Evolutionary conservation across 2,797 vertebrate species (phyloP), one percentile per base, ranked within the genome.

Genomic region (Vespertilio murinus): DNA sequence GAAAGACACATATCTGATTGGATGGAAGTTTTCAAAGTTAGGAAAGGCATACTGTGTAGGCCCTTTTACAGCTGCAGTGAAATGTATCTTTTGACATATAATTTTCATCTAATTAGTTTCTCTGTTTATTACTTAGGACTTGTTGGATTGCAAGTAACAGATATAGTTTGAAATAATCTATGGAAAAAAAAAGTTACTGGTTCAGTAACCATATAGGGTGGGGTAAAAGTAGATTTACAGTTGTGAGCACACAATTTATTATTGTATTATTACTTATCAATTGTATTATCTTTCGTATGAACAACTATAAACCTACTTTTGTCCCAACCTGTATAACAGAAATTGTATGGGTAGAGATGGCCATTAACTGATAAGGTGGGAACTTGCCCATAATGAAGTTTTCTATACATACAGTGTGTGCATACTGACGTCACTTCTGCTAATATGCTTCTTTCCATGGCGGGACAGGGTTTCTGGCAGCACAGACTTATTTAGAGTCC

Each of bases 1-100:
- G 35, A 95, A 90, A 38, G 77, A 92, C 80, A 79, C 79, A 82
- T 45, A 75, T 91, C 10, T 67, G 45, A 61, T 85, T 85, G 49
- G 54, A 40, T 86, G 56, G 49, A 93, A 49, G 65, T 49, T 84
- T 84, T 95, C 6, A 42, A 81, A 81, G 61, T 77, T n/a, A 83
- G 49, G 71, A 75, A 93, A 88, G 42, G 11, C 52, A 56, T n/a
- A 75, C 4, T 64, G 1, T 30, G 33, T 49, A 49, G 5, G 28
- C 13, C 8, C 8, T 80, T 94, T 93, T 70, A 75, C 1, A 65
- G 33, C 22, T 33, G 82, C 30, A 82, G 14, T 94, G 70, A 91
- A 78, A 86, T 86, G 52, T 16, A 85, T 35, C 45, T 35, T 59
- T 90, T 93, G 74, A 71, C 33, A 61, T 90, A 47, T 56, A 61